phyloP scores from a whole-genome alignment of 2,113 vertebrate genomes.

The Xenus cinereus region DNA sequence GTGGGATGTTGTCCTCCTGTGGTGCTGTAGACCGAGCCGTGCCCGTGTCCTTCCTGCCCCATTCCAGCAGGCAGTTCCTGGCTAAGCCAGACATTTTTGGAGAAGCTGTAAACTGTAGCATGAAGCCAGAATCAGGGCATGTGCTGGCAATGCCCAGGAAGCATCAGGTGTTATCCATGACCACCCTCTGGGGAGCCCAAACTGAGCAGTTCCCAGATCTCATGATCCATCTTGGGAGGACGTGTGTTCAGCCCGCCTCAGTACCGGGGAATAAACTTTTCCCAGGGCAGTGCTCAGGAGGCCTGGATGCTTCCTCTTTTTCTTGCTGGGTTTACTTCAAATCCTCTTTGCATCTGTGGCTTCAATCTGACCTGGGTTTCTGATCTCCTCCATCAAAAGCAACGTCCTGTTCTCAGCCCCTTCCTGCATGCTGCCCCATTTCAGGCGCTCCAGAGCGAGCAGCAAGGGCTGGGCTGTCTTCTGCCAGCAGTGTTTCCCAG shows the following conservation, averaged over 20 bases:
- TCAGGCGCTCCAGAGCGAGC: rapidly evolving
- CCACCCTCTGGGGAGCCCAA: background rate
- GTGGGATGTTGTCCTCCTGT: background rate
- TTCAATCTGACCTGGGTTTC: background rate
- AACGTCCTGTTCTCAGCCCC: background rate
- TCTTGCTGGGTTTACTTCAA: background rate
- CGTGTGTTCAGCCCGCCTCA: rapidly evolving
- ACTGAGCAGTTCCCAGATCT: background rate
- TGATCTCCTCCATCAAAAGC: background rate
- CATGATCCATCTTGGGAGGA: background rate
- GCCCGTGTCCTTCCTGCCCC: background rate
- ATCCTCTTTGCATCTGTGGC: background rate
- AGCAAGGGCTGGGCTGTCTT: background rate
- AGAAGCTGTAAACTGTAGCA: background rate
- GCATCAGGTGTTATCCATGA: rapidly evolving
- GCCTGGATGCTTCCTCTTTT: background rate
- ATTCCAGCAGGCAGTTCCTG: background rate
- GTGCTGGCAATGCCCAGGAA: rapidly evolving
- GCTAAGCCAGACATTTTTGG: background rate
- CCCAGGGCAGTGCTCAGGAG: background rate
- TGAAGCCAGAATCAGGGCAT: background rate
- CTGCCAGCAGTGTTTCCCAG: background rate
- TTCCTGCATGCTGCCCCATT: background rate
- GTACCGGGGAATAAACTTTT: rapidly evolving
- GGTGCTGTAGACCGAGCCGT: rapidly evolving